phyloP scores from a whole-genome alignment of 2,888 invertebrate species.

The Dasysyrphus albostriatus region DNA sequence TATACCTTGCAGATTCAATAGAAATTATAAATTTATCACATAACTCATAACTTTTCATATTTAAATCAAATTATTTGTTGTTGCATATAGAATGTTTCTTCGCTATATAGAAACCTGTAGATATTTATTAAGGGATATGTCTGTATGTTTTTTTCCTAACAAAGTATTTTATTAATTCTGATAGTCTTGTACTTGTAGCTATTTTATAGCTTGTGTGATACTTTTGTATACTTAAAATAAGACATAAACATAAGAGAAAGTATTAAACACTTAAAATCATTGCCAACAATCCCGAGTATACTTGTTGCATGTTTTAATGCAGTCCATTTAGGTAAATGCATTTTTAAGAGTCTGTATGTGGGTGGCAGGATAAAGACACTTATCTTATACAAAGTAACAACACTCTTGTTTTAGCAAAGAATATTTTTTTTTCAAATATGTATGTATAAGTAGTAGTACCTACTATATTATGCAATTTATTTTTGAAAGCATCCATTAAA shows the following conservation, averaged over 20 bases:
- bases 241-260: not conserved
- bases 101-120: too few species aligned
- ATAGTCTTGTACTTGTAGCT: too few species aligned
- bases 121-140: too few species aligned
- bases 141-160: too few species aligned
- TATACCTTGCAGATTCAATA: too few species aligned
- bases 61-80: too few species aligned
- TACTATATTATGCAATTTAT: not conserved
- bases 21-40: too few species aligned
- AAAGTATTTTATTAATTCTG: too few species aligned
- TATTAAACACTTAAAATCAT: conserved; percentile 26
- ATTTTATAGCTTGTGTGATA: too few species aligned
- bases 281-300: conserved; percentile 15
- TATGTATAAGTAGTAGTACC: too few species aligned
- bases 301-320: conserved; percentile 23
- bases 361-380: not conserved
- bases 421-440: not conserved
- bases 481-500: not conserved
- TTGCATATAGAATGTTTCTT: too few species aligned
- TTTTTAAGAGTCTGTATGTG: conserved; percentile 2
- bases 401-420: not conserved
- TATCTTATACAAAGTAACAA: not conserved
- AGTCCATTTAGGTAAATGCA: conserved; percentile 32
- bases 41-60: too few species aligned
- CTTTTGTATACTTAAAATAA: not conserved